phyloP scores from a whole-genome alignment of 2,888 invertebrate species.

The Nebria salina region DNA sequence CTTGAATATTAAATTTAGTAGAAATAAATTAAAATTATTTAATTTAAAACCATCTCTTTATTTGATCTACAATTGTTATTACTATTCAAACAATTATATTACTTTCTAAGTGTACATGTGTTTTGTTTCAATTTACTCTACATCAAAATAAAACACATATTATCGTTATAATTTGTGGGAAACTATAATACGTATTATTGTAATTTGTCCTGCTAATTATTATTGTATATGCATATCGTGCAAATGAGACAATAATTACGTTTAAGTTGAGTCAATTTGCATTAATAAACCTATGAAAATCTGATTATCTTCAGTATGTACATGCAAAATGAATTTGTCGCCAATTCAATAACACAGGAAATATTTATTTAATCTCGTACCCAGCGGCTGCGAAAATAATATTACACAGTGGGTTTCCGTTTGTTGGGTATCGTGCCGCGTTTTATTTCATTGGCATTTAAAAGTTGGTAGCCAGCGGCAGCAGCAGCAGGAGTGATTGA shows the following conservation, averaged over 20 bases:
- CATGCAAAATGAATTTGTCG: background rate
- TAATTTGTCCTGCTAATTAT: background rate
- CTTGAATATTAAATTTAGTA: too few relatives aligned
- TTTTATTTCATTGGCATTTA: slow-evolving; percentile 46
- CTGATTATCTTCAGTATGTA: background rate
- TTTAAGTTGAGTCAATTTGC: background rate
- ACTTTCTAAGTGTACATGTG: too few relatives aligned
- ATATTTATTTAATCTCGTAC: too few relatives aligned
- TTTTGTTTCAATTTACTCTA: too few relatives aligned
- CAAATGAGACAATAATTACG: background rate
- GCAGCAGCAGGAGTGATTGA: slow-evolving; percentile 45
- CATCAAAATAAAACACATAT: too few relatives aligned
- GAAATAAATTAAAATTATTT: too few relatives aligned
- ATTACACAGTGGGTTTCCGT: background rate
- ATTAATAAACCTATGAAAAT: background rate
- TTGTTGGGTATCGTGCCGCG: slow-evolving; percentile 34
- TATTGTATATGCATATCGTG: background rate
- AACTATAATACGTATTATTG: background rate
- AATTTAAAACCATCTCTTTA: too few relatives aligned
- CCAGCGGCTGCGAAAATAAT: background rate
- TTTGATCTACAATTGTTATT: too few relatives aligned
- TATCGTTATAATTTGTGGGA: too few relatives aligned
- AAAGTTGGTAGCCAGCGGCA: slow-evolving; percentile 28
- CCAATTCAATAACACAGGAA: background rate
- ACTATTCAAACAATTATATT: too few relatives aligned